phyloP scores from a whole-genome alignment of 2,888 invertebrate species.

The Hetaerina titia region DNA sequence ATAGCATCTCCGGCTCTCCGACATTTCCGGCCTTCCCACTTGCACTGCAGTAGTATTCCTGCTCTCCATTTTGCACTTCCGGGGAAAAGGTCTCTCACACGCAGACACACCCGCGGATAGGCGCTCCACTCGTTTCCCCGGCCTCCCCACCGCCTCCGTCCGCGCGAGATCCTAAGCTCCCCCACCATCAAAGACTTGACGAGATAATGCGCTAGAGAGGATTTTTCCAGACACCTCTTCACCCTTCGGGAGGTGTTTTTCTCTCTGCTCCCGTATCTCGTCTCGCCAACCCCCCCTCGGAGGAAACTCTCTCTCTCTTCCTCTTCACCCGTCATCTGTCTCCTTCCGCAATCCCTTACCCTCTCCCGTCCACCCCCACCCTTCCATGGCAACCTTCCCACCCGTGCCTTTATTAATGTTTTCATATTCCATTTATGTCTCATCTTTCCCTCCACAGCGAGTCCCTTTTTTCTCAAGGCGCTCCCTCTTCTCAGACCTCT shows the following conservation, averaged over 20 bases:
- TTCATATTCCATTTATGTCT: constrained; percentile 52
- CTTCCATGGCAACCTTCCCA: not conserved
- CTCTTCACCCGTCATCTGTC: not conserved
- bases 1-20: not conserved
- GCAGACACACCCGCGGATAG: not conserved
- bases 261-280: not conserved
- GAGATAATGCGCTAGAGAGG: constrained; percentile 55
- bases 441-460: not conserved
- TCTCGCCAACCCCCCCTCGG: not conserved
- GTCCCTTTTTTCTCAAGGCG: too few relatives aligned
- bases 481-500: not conserved
- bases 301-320: not conserved
- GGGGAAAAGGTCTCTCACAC: not conserved
- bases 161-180: not conserved
- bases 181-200: not conserved
- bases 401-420: not conserved
- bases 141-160: not conserved
- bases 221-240: constrained; percentile 45
- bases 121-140: not conserved
- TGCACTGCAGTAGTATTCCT: not conserved
- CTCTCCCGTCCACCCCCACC: not conserved
- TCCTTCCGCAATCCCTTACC: not conserved
- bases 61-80: not conserved
- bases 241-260: not conserved
- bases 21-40: not conserved